Evolutionary conservation across 92 coral and sea anemone species (phyloP).

Genomic region (Bergia sp.): DNA sequence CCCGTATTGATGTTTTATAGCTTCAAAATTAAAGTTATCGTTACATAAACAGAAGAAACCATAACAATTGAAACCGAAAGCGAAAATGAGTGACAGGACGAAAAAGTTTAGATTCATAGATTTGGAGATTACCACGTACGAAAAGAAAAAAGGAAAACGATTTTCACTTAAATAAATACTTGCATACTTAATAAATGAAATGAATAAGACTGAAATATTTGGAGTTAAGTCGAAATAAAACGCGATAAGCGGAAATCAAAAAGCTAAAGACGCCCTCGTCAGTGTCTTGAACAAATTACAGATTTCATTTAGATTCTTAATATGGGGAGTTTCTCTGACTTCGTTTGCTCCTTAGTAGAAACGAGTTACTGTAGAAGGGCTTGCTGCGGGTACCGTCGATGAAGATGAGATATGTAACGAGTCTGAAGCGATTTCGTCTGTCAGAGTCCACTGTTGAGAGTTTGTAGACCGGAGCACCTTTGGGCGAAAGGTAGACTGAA

Average conservation of each 20-base stretch:
- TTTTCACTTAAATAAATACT: slow-evolving; percentile 27
- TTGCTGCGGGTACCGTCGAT: slow-evolving; percentile 80
- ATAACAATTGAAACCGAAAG: neutral
- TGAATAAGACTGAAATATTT: neutral
- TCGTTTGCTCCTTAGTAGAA: slow-evolving; percentile 89
- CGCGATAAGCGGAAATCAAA: neutral
- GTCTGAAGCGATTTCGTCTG: slow-evolving; percentile 86
- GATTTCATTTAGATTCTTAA: slow-evolving; percentile 15
- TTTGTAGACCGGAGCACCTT: slow-evolving; percentile 94
- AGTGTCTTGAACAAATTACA: neutral
- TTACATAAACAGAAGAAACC: slow-evolving; percentile 17
- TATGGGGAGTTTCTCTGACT: slow-evolving; percentile 70
- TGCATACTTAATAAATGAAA: slow-evolving; percentile 32
- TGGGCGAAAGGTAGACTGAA: slow-evolving; percentile 85
- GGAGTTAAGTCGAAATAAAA: neutral
- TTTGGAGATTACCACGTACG: slow-evolving; percentile 25
- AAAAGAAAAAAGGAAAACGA: neutral
- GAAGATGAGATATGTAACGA: slow-evolving; percentile 77
- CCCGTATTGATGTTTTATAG: neutral
- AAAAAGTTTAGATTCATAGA: neutral
- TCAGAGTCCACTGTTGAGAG: slow-evolving; percentile 98
- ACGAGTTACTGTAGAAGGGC: slow-evolving; percentile 88
- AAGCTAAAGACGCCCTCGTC: neutral
- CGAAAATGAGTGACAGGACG: neutral
- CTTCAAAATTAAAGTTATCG: neutral